A percentile compares a stretch with the other conserved stretches of the same genome.
phyloP scores from a whole-genome alignment of 2,888 invertebrate species.

The Cheilosia urbana region DNA sequence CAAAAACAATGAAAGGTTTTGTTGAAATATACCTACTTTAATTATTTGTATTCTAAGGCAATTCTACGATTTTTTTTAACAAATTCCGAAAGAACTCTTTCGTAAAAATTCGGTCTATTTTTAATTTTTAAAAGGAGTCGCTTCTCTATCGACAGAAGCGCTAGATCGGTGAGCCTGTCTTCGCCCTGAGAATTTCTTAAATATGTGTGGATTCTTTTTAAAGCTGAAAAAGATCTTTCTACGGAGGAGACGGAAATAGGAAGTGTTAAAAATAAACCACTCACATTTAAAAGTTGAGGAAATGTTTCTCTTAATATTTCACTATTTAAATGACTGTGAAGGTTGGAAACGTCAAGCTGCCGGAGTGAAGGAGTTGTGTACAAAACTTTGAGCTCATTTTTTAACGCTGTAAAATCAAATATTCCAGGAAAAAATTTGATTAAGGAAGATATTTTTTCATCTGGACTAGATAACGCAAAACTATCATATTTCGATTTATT shows the following conservation, averaged over 20 bases:
- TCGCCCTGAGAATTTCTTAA: conserved; percentile 30
- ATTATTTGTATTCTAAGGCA: no score
- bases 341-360: conserved; percentile 23
- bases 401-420: no score
- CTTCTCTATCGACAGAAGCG: conserved; percentile 23
- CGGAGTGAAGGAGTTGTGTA: conserved; percentile 18
- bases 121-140: conserved; percentile 23
- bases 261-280: neutral
- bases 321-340: conserved; percentile 13
- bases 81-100: neutral
- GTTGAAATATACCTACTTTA: no score
- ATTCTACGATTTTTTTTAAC: no score
- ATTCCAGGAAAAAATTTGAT: no score
- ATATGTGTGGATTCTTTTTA: conserved; percentile 29
- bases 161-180: conserved; percentile 22
- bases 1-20: no score
- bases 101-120: conserved; percentile 6
- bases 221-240: conserved; percentile 23
- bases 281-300: conserved; percentile 30
- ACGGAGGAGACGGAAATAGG: conserved; percentile 1
- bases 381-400: neutral
- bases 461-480: conserved; percentile 16
- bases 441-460: conserved; percentile 2
- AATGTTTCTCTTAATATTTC: conserved; percentile 37
- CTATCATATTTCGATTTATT: conserved; percentile 15